Evolutionary conservation across 1,140 invertebrate genomes (phyloP), one percentile per base, ranked within the genome.

Genomic region (Dermatophagoides farinae): DNA sequence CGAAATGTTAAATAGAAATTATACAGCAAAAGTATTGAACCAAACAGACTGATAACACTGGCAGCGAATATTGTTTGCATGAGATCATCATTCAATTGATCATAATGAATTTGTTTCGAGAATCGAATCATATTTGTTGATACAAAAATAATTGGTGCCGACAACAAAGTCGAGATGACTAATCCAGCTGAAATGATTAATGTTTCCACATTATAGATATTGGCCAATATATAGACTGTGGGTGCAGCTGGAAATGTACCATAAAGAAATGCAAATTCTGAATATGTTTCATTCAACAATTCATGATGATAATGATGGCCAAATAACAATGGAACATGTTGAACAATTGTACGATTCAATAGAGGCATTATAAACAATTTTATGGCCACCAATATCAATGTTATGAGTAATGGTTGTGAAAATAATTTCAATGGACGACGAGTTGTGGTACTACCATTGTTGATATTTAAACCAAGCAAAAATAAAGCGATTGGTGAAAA

Each of bases 201-300:
- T 40, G 63, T 43, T 39, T 40, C 31, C 6, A 64, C 4, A 39
- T 54, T 57, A 70, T 92, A 96, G 60, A 88, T 80, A 41, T 84
- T 80, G 2, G 90, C 88, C 72, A 92, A 92, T 9, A 97, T 86
- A 73, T 93, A 95, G 6, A 92, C 84, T 44, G 87, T 87, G 0
- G 92, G 91, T 31, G 91, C 90, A 40, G 89, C 83, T 1, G 91
- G 92, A 71, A 96, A 86, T 0, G 88, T 95, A 55, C 92, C 91
- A 72, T 97, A 97, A 0, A 97, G 76, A 75, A 96, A 97, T 0
- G 85, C 90, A 72, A 88, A 96, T 53, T 87, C 92, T 8, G 38
- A 31, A 11, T 14, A 23, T 1, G 31, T 47, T 39, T 44, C 23
- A 53, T 59, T 41, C 40, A n/a, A 18, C 49, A 40, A 25, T 10